These are phyloP conservation scores for Xestia ashworthii DNA, from an alignment of 2,888 invertebrate species.

Conservation along the genomic window DNA sequence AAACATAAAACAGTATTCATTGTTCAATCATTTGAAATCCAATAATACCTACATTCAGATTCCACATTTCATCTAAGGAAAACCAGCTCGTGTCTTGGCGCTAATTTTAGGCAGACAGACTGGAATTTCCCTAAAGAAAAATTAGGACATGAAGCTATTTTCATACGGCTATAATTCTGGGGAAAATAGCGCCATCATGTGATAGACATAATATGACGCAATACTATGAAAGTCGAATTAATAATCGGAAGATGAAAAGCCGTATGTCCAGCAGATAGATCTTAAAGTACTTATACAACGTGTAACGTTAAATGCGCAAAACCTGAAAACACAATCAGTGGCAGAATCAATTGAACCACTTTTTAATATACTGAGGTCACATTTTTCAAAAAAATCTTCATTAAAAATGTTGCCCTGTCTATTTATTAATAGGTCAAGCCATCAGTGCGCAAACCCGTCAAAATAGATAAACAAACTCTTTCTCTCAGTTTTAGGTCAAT, in stretches of 20 bases:
- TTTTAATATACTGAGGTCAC: too few species aligned
- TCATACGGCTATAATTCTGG: conserved; percentile 1
- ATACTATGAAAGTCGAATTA: conserved; percentile 58
- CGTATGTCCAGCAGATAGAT: conserved; percentile 48
- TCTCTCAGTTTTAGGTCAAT: too few species aligned
- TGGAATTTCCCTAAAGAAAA: conserved; percentile 8
- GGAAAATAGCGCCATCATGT: conserved; percentile 29
- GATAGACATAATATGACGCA: conserved; percentile 28
- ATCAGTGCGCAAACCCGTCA: too few species aligned
- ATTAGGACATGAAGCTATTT: conserved; percentile 18
- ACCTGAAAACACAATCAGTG: too few species aligned
- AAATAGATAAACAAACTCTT: too few species aligned
- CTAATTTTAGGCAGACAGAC: not conserved
- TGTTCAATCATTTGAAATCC: not conserved
- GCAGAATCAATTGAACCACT: too few species aligned
- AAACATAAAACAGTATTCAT: not conserved
- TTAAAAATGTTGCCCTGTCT: too few species aligned
- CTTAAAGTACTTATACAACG: too few species aligned
- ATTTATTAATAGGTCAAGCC: too few species aligned
- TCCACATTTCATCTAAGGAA: conserved; percentile 12
- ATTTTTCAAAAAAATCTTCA: too few species aligned
- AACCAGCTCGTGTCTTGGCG: not conserved
- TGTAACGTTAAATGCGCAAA: too few species aligned
- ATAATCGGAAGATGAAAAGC: conserved; percentile 52
- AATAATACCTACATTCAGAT: not conserved